A percentile compares a stretch with the other conserved stretches of the same genome.
Evolutionary conservation across 2,113 vertebrate genomes (phyloP).

Genomic region (Ceyx melanurus): DNA sequence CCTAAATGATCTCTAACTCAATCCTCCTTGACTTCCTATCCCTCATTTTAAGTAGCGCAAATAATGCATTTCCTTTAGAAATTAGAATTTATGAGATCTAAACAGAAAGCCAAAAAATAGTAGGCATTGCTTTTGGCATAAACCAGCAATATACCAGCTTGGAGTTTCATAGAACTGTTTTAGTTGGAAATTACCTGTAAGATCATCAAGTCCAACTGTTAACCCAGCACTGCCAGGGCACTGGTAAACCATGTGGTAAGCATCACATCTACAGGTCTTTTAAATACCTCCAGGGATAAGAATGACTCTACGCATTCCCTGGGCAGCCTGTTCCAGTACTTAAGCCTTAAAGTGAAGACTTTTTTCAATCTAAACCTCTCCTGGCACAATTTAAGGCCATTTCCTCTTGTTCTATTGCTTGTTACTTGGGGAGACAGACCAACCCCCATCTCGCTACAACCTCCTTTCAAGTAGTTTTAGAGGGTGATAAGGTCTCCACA

Average conservation of each 20-base stretch:
- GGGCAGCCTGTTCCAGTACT: not conserved
- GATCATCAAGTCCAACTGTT: not conserved
- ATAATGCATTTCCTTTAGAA: not conserved
- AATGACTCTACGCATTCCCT: not conserved
- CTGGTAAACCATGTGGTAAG: not conserved
- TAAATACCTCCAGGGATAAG: not conserved
- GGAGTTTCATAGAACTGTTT: not conserved
- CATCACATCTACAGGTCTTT: not conserved
- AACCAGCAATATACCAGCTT: not conserved
- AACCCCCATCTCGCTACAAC: not conserved
- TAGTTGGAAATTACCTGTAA: not conserved
- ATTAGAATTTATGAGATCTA: not conserved
- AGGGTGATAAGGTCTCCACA: not conserved
- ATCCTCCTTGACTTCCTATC: not conserved
- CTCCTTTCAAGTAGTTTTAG: not conserved
- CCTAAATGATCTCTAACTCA: not conserved
- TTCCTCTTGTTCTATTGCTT: not conserved
- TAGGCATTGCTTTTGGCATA: not conserved
- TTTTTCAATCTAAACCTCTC: not conserved
- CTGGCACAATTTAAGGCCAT: not conserved
- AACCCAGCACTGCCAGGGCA: not conserved
- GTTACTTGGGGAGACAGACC: not conserved
- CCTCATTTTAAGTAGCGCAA: not conserved
- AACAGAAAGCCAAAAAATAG: not conserved
- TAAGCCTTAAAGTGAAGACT: not conserved